phyloP scores from a whole-genome alignment of 2,797 vertebrate species.

The Nothura maculosa region DNA sequence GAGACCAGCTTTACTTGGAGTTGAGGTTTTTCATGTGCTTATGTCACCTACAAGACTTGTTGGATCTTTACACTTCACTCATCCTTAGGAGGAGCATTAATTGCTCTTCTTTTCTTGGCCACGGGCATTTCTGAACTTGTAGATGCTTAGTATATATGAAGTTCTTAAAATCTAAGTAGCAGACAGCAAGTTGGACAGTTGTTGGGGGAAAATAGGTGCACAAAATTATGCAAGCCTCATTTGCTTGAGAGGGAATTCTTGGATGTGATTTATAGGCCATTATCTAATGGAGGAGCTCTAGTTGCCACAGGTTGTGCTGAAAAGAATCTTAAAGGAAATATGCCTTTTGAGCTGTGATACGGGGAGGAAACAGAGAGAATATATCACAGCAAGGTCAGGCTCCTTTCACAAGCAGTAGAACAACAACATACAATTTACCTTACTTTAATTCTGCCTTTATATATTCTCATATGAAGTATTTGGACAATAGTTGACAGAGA shows the following conservation, averaged over 20 bases:
- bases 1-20: background rate
- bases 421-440: background rate
- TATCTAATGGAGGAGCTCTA: slow-evolving; percentile 11
- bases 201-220: background rate
- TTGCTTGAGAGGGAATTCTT: slow-evolving; percentile 23
- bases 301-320: slow-evolving; percentile 2
- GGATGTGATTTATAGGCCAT: background rate
- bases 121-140: slow-evolving; percentile 11
- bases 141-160: background rate
- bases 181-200: background rate
- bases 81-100: background rate
- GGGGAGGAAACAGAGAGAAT: background rate
- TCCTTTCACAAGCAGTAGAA: background rate
- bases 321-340: background rate
- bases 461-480: background rate
- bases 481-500: rapidly evolving
- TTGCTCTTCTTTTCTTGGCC: background rate
- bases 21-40: background rate
- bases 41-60: background rate
- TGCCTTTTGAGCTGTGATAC: background rate
- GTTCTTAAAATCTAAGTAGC: slow-evolving; percentile 24
- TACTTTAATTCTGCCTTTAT: background rate
- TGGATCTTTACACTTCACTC: background rate
- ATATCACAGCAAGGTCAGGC: background rate
- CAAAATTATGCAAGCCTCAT: background rate